phyloP scores from a whole-genome alignment of 2,113 vertebrate genomes.

The Haemorhous mexicanus region DNA sequence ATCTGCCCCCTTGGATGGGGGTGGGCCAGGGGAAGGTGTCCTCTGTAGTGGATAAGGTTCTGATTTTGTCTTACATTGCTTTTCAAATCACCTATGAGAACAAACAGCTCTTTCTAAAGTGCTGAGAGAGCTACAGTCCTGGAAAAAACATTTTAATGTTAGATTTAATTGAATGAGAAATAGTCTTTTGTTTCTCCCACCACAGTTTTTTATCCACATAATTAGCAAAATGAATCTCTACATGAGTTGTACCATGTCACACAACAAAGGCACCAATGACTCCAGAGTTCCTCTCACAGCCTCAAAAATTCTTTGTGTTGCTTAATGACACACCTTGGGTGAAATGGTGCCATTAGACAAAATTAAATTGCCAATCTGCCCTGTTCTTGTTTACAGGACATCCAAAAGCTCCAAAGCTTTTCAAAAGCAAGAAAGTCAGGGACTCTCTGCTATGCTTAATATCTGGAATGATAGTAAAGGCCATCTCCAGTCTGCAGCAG shows the following conservation, averaged over 20 bases:
- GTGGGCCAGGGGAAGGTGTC: neutral
- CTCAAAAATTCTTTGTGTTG: constrained; percentile 13
- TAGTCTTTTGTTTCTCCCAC: constrained; percentile 18
- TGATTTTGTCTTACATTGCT: neutral
- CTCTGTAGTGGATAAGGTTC: neutral
- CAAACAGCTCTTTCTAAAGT: constrained; percentile 8
- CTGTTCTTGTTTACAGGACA: neutral
- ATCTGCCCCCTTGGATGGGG: neutral
- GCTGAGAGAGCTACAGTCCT: constrained; percentile 6
- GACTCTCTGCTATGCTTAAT: neutral
- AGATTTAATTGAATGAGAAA: constrained; percentile 34
- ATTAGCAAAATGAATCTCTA: constrained; percentile 56
- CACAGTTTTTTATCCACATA: constrained; percentile 39
- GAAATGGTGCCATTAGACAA: neutral
- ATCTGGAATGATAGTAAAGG: neutral
- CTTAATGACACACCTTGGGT: constrained; percentile 12
- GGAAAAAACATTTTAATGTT: constrained; percentile 36
- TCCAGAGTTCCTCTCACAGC: neutral
- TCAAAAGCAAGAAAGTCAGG: neutral
- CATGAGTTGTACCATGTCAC: constrained; percentile 9
- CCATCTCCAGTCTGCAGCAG: neutral
- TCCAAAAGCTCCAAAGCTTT: constrained; percentile 1
- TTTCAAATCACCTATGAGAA: constrained; percentile 45
- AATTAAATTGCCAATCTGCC: constrained; percentile 1
- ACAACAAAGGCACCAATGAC: constrained; percentile 39